phyloP scores from a whole-genome alignment of 1,140 invertebrate species.

The Dryas iulia region DNA sequence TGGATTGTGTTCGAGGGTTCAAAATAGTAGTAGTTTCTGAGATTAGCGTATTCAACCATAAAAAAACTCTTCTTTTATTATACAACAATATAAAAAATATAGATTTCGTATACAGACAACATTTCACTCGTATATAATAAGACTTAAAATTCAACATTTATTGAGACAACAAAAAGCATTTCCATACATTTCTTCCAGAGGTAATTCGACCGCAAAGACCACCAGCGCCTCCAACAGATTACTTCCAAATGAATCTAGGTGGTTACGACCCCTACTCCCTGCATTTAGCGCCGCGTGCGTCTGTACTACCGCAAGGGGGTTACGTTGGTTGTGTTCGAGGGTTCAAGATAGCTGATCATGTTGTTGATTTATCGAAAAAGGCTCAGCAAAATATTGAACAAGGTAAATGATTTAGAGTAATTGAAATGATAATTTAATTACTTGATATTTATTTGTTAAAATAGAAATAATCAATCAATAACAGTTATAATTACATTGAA shows the following conservation, averaged over 20 bases:
- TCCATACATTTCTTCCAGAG: no score
- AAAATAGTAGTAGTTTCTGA: no score
- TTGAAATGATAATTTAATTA: no score
- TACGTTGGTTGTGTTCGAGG: slow-evolving; percentile 95
- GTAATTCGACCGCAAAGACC: slow-evolving; percentile 91
- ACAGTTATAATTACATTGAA: no score
- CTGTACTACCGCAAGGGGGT: slow-evolving; percentile 82
- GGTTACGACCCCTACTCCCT: slow-evolving; percentile 90
- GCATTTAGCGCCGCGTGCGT: slow-evolving; percentile 82
- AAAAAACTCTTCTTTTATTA: no score
- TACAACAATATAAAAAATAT: neutral
- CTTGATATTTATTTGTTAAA: neutral
- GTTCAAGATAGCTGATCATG: slow-evolving; percentile 90
- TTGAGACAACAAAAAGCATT: no score
- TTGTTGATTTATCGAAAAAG: slow-evolving; percentile 88
- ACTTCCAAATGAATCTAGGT: slow-evolving; percentile 94
- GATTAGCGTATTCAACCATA: no score
- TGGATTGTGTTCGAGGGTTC: slow-evolving; percentile 93
- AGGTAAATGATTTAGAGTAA: slow-evolving; percentile 74
- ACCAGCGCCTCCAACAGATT: slow-evolving; percentile 89
- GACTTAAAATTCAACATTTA: neutral
- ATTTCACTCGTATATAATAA: neutral
- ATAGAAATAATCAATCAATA: no score
- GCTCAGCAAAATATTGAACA: slow-evolving; percentile 86
- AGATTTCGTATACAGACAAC: neutral